These are phyloP conservation scores for Tribolium madens DNA, from an alignment of 1,140 invertebrate species.

Conservation along the genomic window DNA sequence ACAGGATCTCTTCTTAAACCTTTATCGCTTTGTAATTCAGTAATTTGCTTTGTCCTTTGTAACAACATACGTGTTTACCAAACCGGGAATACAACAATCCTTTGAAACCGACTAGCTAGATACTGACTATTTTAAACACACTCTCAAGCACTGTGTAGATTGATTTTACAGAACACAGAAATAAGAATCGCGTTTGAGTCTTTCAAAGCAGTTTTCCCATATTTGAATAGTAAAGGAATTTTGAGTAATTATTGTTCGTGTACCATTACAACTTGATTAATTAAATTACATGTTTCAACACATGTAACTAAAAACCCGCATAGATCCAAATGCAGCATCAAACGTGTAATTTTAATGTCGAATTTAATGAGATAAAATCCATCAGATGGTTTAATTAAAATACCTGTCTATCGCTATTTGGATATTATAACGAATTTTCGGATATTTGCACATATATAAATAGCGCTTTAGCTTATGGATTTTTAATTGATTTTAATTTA, in stretches of 20 bases:
- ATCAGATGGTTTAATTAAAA: neutral
- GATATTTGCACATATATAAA: no score
- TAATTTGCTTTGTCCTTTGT: slow-evolving; percentile 33
- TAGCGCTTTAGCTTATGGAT: no score
- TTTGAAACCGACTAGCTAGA: slow-evolving; percentile 23
- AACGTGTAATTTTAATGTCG: neutral
- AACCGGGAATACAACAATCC: neutral
- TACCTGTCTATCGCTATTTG: neutral
- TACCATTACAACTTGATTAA: neutral
- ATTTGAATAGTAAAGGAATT: neutral
- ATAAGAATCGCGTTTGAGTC: neutral
- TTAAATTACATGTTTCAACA: neutral
- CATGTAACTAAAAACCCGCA: neutral
- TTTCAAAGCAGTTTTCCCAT: neutral
- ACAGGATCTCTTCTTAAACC: slow-evolving; percentile 8
- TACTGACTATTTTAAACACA: slow-evolving; percentile 5
- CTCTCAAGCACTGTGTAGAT: slow-evolving; percentile 1
- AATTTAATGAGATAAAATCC: neutral
- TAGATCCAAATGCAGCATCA: no score
- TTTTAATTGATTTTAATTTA: no score
- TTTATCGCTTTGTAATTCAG: slow-evolving; percentile 25
- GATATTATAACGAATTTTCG: neutral
- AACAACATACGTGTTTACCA: slow-evolving; percentile 23
- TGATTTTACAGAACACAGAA: neutral
- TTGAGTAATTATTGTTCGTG: neutral